Percentiles rank a stretch among this genome's conserved stretches.
Evolutionary conservation across 2,113 vertebrate species (phyloP).

Genomic region (Chlorocebus sabaeus): DNA sequence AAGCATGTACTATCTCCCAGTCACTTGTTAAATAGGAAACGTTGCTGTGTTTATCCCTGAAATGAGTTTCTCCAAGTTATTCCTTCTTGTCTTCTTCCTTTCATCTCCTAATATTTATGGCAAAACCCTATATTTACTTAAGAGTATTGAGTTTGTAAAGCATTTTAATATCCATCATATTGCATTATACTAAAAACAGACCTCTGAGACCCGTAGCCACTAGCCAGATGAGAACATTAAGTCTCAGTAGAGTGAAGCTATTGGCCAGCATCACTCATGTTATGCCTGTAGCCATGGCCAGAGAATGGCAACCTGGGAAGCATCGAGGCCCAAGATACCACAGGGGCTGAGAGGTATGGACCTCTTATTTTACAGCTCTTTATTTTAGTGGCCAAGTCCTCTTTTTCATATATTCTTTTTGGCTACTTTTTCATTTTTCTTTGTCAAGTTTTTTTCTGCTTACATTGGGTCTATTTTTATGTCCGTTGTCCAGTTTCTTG

Average conservation of each 20-base stretch:
- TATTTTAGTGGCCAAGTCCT: neutral
- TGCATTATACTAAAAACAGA: neutral
- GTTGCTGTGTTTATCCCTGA: neutral
- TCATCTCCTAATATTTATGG: neutral
- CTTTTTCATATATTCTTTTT: neutral
- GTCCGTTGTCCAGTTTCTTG: neutral
- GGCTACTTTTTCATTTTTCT: neutral
- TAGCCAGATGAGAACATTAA: neutral
- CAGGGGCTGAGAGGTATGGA: neutral
- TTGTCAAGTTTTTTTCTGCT: neutral
- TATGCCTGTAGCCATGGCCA: no score
- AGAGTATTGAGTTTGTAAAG: neutral
- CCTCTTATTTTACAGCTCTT: neutral
- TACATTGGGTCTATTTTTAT: neutral
- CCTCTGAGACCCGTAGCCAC: neutral
- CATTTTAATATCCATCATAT: neutral
- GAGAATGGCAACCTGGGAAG: neutral
- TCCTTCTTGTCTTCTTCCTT: neutral
- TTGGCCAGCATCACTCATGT: neutral
- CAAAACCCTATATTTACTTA: neutral
- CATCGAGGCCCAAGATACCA: accelerated
- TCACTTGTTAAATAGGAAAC: neutral
- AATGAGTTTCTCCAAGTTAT: neutral
- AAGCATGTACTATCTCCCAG: neutral
- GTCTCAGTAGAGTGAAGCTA: neutral